phyloP scores from a whole-genome alignment of 2,888 invertebrate genomes.

The Napeogenes sylphis region DNA sequence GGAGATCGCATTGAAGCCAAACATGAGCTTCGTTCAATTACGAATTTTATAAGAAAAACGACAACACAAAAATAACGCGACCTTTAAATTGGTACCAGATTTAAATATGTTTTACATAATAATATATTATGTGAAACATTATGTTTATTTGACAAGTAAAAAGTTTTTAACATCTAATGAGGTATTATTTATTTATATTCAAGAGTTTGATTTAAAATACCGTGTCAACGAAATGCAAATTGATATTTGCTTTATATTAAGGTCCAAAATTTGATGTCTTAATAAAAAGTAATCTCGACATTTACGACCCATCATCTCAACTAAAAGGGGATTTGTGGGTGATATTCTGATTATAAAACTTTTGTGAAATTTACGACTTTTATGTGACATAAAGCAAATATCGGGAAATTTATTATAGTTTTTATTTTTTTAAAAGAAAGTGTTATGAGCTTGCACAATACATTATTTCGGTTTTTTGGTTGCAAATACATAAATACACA shows the following conservation, averaged over 20 bases:
- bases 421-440: slow-evolving; percentile 10
- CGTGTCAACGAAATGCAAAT: slow-evolving; percentile 29
- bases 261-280: slow-evolving; percentile 30
- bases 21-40: too few relatives aligned
- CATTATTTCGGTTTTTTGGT: background rate
- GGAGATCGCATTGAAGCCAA: too few relatives aligned
- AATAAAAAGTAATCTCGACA: slow-evolving; percentile 31
- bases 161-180: too few relatives aligned
- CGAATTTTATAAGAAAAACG: too few relatives aligned
- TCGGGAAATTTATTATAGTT: slow-evolving; percentile 13
- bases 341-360: slow-evolving; percentile 24
- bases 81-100: too few relatives aligned
- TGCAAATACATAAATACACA: background rate
- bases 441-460: background rate
- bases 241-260: slow-evolving; percentile 27
- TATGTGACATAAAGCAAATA: slow-evolving; percentile 16
- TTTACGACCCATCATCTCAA: slow-evolving; percentile 28
- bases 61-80: too few relatives aligned
- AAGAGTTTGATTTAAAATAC: background rate
- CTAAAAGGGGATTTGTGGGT: slow-evolving; percentile 21
- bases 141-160: too few relatives aligned
- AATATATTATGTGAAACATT: too few relatives aligned
- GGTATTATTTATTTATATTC: background rate
- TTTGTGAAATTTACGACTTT: slow-evolving; percentile 17
- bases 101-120: too few relatives aligned